phyloP scores from a whole-genome alignment of 2,113 vertebrate genomes.

The Suricata suricatta region DNA sequence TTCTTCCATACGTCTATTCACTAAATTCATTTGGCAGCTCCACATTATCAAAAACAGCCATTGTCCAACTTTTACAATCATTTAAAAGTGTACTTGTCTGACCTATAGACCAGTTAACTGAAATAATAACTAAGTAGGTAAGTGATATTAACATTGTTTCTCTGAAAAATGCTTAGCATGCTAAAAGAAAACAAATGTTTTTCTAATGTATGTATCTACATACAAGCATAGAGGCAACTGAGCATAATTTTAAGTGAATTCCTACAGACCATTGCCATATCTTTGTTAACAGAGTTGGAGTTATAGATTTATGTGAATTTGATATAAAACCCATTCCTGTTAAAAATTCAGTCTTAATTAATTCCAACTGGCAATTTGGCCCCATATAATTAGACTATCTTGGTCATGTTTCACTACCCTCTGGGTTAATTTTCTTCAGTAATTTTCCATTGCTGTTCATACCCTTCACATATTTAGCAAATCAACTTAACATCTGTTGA shows the following conservation, averaged over 20 bases:
- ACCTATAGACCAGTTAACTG: background rate
- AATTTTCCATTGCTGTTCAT: conserved; percentile 55
- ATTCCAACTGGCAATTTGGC: conserved; percentile 29
- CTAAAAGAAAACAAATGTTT: conserved; percentile 11
- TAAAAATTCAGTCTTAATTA: conserved; percentile 56
- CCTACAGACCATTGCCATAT: background rate
- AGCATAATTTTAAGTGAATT: conserved; percentile 14
- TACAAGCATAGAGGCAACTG: background rate
- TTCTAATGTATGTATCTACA: background rate
- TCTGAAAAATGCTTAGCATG: background rate
- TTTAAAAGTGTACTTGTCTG: background rate
- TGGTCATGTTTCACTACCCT: background rate
- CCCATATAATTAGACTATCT: background rate
- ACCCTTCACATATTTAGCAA: conserved; percentile 37
- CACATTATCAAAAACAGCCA: background rate
- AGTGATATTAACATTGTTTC: conserved; percentile 10
- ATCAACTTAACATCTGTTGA: conserved; percentile 46
- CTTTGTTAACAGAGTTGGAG: conserved; percentile 2
- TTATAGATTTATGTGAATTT: conserved; percentile 2
- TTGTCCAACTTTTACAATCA: background rate
- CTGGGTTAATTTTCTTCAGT: conserved; percentile 50
- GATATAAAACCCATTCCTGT: conserved; percentile 28
- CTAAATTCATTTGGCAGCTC: background rate
- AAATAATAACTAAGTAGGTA: conserved; percentile 27
- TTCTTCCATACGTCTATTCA: background rate